Conservation (phyloP, 2,797 vertebrate genomes). For the Diplodus puntazzo region DNA sequence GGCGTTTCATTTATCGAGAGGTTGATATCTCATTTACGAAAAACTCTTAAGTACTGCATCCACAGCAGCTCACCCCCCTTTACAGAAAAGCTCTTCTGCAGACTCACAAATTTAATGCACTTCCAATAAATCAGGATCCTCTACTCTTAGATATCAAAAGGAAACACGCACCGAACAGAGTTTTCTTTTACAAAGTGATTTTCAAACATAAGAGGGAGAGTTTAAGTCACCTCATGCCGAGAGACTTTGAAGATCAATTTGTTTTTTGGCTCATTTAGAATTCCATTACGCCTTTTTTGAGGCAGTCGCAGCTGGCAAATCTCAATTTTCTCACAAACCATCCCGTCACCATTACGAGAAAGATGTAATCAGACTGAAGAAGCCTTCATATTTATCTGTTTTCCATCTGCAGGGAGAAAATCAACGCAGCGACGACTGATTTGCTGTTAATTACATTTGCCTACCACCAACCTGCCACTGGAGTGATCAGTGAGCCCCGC, state of each 20-base stretch:
- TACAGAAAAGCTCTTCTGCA: background rate
- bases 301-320: conserved; percentile 11
- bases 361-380: conserved; percentile 36
- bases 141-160: background rate
- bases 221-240: background rate
- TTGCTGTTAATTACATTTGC: conserved; percentile 33
- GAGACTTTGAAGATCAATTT: background rate
- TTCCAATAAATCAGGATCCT: background rate
- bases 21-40: background rate
- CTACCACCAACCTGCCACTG: background rate
- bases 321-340: conserved; percentile 1
- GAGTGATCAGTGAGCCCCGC: background rate
- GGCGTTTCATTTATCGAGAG: background rate
- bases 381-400: conserved; percentile 23
- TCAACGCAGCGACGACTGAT: background rate
- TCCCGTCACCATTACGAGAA: background rate
- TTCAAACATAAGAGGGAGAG: background rate
- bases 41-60: background rate
- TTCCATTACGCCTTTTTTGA: conserved; percentile 4
- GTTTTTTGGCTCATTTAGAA: background rate
- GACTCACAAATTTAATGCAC: background rate
- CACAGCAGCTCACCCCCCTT: background rate
- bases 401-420: conserved; percentile 1
- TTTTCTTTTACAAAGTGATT: background rate
- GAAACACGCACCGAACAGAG: background rate